These are phyloP conservation scores for Athetis lepigone DNA, from an alignment of 2,888 invertebrate genomes.

Conservation along the genomic window DNA sequence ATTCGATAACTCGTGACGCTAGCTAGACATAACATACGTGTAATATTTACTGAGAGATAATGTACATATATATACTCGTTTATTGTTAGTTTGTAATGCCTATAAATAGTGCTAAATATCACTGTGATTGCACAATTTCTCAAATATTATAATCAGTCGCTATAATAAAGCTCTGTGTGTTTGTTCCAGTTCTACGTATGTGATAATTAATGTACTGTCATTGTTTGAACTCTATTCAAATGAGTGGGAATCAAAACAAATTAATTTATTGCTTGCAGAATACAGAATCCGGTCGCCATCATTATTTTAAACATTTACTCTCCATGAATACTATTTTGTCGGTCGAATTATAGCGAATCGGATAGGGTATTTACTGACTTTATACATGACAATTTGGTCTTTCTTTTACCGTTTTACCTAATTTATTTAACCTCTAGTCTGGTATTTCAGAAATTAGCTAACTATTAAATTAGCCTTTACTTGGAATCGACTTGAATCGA, in stretches of 20 bases:
- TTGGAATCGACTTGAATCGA: constrained; percentile 29
- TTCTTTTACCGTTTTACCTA: constrained; percentile 8
- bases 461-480: constrained; percentile 14
- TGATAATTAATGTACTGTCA: constrained; percentile 27
- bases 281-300: constrained; percentile 4
- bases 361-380: constrained; percentile 18
- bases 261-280: constrained; percentile 51
- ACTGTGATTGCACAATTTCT: constrained; percentile 28
- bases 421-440: constrained; percentile 7
- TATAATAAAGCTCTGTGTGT: constrained; percentile 8
- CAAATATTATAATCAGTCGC: constrained; percentile 34
- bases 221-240: constrained; percentile 29
- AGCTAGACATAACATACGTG: constrained; percentile 43
- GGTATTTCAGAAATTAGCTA: neutral
- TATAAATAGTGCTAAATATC: constrained; percentile 51
- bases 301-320: neutral
- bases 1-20: constrained; percentile 44
- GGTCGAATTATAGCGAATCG: constrained; percentile 3
- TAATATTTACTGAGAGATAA: constrained; percentile 36
- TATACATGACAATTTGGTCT: neutral
- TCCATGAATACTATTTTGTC: constrained; percentile 12
- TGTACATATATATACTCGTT: constrained; percentile 1
- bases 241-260: constrained; percentile 45
- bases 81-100: constrained; percentile 34
- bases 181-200: constrained; percentile 22